Evolutionary conservation across 2,113 vertebrate genomes (phyloP).

Genomic region (Triplophysa tibetana): DNA sequence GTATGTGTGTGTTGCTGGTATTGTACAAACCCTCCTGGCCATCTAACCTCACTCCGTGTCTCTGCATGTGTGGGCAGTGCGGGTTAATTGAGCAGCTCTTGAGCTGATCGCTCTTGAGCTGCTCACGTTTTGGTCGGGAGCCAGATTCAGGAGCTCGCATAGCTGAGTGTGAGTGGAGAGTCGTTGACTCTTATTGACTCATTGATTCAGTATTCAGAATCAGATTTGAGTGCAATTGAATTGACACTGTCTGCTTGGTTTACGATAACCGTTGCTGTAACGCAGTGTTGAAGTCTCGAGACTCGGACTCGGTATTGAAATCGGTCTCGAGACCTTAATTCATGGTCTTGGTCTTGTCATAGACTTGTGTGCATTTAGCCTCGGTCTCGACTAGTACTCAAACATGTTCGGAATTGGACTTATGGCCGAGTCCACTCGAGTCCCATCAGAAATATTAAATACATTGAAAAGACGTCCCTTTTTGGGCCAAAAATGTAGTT

Average conservation of each 20-base stretch:
- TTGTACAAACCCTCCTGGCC: constrained; percentile 24
- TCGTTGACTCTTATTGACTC: constrained; percentile 52
- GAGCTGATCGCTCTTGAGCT: constrained; percentile 49
- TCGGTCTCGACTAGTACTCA: too few relatives aligned
- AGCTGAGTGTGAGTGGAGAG: too few relatives aligned
- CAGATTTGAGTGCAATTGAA: constrained; percentile 39
- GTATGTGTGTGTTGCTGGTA: too few relatives aligned
- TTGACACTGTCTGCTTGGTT: constrained; percentile 42
- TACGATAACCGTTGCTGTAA: constrained; percentile 12
- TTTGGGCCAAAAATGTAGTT: too few relatives aligned
- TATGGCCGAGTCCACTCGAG: too few relatives aligned
- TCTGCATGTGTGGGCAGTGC: constrained; percentile 39
- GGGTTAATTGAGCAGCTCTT: constrained; percentile 55
- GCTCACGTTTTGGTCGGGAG: constrained; percentile 41
- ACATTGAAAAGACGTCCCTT: too few relatives aligned
- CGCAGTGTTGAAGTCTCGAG: not conserved
- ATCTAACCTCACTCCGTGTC: not conserved
- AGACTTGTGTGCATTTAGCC: too few relatives aligned
- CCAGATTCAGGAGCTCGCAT: constrained; percentile 39
- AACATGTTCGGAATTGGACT: too few relatives aligned
- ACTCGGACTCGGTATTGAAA: too few relatives aligned
- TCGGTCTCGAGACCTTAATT: too few relatives aligned
- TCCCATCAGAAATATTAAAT: too few relatives aligned
- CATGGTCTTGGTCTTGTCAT: too few relatives aligned
- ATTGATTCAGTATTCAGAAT: constrained; percentile 40